These are phyloP conservation scores for Sinocyclocheilus grahami DNA, from an alignment of 2,113 vertebrate species.

Conservation along the genomic window DNA sequence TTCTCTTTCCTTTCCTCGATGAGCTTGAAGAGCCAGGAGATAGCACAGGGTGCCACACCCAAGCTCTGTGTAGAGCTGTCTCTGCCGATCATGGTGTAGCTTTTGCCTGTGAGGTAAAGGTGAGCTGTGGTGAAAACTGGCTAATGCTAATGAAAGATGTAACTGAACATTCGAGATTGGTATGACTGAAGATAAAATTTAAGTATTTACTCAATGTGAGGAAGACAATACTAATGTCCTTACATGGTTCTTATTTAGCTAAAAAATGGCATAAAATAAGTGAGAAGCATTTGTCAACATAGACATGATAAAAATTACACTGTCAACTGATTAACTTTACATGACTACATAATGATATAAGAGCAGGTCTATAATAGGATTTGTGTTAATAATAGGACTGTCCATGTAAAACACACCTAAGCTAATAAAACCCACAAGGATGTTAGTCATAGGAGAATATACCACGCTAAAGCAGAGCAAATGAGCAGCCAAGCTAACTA, in stretches of 20 bases:
- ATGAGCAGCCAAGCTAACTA: slow-evolving; percentile 28
- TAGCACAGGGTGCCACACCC: slow-evolving; percentile 92
- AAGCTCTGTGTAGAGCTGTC: slow-evolving; percentile 91
- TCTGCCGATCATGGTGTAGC: slow-evolving; percentile 94
- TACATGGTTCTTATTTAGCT: too few relatives aligned
- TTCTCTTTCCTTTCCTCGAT: slow-evolving; percentile 91
- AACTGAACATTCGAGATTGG: not conserved
- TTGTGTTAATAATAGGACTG: slow-evolving; percentile 27
- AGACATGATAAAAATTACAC: not conserved
- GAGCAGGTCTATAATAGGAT: slow-evolving; percentile 19
- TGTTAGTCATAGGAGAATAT: slow-evolving; percentile 16
- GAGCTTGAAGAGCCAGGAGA: slow-evolving; percentile 98
- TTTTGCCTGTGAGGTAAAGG: slow-evolving; percentile 82
- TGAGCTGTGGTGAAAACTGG: not conserved
- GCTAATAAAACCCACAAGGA: slow-evolving; percentile 35
- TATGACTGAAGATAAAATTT: not conserved
- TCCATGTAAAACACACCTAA: slow-evolving; percentile 2
- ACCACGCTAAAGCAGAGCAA: not conserved
- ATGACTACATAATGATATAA: slow-evolving; percentile 13
- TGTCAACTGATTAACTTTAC: not conserved
- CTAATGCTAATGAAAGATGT: not conserved
- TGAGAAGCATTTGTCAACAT: not conserved
- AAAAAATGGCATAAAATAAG: not conserved
- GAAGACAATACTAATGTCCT: not conserved
- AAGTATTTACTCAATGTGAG: not conserved